A percentile compares a stretch with the other conserved stretches of the same genome.
Conservation (phyloP, 2,888 invertebrate genomes). For the Oeneis ivallda region DNA sequence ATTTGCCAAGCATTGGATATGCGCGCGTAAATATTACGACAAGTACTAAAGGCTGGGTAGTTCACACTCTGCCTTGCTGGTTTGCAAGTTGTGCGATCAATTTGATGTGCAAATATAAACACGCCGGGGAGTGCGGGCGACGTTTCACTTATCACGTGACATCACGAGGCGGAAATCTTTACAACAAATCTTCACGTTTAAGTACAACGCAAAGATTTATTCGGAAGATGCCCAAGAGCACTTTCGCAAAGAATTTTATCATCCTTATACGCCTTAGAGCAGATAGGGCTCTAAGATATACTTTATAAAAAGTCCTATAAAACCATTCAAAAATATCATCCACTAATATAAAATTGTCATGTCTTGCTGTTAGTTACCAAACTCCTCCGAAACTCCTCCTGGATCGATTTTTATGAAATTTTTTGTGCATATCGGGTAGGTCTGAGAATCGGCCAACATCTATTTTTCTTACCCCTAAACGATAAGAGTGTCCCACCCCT, state of each 20-base stretch:
- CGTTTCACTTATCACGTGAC: constrained; percentile 41
- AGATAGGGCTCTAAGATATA: too few species aligned
- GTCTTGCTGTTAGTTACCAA: too few species aligned
- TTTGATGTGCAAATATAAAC: constrained; percentile 34
- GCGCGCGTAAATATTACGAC: constrained; percentile 30
- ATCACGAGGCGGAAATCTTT: constrained; percentile 12
- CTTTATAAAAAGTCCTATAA: too few species aligned
- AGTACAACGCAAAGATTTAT: not conserved
- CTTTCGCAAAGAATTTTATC: not conserved
- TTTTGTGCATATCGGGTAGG: too few species aligned
- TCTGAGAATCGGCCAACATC: too few species aligned
- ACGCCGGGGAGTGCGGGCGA: constrained; percentile 48
- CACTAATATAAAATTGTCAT: too few species aligned
- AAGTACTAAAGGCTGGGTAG: constrained; percentile 12
- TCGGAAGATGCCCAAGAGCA: not conserved
- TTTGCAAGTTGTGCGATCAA: constrained; percentile 28
- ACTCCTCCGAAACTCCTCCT: too few species aligned
- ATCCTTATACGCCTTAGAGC: not conserved
- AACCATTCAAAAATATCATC: too few species aligned
- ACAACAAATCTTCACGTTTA: not conserved
- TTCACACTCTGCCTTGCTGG: constrained; percentile 18
- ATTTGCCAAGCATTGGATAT: constrained; percentile 31
- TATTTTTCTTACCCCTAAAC: too few species aligned
- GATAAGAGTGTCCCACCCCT: too few species aligned
- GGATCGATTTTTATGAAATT: too few species aligned